These are phyloP conservation scores for Girardinus metallicus DNA, from an alignment of 2,797 vertebrate genomes.

Conservation along the genomic window DNA sequence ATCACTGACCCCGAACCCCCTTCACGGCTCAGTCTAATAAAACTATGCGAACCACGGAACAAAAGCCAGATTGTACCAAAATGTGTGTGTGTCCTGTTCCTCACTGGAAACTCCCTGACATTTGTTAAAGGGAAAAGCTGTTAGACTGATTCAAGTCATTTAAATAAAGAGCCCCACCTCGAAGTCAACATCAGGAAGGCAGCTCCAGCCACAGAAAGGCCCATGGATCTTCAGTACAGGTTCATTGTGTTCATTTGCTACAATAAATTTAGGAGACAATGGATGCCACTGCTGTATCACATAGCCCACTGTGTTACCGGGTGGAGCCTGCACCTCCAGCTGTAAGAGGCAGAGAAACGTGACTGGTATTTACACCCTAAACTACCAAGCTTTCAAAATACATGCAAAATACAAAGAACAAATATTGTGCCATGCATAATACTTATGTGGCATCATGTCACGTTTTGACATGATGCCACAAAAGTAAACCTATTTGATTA, in stretches of 20 bases:
- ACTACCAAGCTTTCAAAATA: background rate
- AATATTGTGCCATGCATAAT: background rate
- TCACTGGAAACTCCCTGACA: conserved; percentile 9
- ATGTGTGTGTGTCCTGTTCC: conserved; percentile 38
- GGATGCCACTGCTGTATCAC: conserved; percentile 89
- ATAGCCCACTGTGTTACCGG: conserved; percentile 88
- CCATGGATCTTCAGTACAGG: conserved; percentile 86
- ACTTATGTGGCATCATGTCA: no score
- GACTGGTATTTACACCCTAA: background rate
- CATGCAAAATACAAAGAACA: background rate
- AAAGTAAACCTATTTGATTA: background rate
- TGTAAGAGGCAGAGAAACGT: conserved; percentile 60
- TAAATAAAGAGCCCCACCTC: conserved; percentile 82
- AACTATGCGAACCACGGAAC: conserved; percentile 62
- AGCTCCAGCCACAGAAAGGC: conserved; percentile 89
- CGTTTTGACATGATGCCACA: background rate
- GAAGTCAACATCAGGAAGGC: conserved; percentile 90
- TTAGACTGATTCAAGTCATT: conserved; percentile 39
- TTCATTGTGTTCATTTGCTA: conserved; percentile 84
- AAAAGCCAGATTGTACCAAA: conserved; percentile 62
- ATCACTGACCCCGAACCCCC: conserved; percentile 60
- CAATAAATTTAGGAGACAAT: conserved; percentile 88
- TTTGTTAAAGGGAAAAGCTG: conserved; percentile 18
- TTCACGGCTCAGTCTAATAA: conserved; percentile 61
- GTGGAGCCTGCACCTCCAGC: conserved; percentile 92